Evolutionary conservation across 2,888 invertebrate species (phyloP).

Genomic region (Elysia crispata): DNA sequence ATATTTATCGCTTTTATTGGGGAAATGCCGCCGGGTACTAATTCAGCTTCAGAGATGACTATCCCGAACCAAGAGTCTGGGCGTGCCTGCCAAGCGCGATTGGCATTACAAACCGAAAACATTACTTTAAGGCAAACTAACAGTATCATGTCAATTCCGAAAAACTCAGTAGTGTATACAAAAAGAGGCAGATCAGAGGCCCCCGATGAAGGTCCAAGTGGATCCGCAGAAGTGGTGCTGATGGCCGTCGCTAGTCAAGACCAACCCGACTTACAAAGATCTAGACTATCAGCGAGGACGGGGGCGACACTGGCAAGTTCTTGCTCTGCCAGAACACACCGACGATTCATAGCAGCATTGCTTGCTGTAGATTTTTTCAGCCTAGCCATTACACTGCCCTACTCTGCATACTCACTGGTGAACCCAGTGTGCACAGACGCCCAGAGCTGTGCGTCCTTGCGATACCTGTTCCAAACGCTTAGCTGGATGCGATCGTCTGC

Average conservation of each 20-base stretch:
- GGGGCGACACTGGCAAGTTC: neutral
- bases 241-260: neutral
- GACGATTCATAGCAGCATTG: constrained; percentile 33
- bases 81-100: neutral
- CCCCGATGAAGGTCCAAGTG: neutral
- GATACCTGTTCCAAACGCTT: constrained; percentile 51
- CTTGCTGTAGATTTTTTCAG: constrained; percentile 46
- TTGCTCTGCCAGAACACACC: neutral
- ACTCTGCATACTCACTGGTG: constrained; percentile 52
- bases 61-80: neutral
- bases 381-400: constrained; percentile 51
- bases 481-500: constrained; percentile 55
- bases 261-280: neutral
- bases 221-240: neutral
- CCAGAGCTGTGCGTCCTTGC: constrained; percentile 48
- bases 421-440: constrained; percentile 49
- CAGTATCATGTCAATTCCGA: too few relatives aligned
- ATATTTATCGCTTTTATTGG: constrained; percentile 53
- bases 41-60: neutral
- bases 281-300: neutral
- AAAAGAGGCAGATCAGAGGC: too few relatives aligned
- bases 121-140: too few relatives aligned
- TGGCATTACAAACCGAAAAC: too few relatives aligned
- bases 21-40: constrained; percentile 49
- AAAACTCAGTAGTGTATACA: too few relatives aligned